Evolutionary conservation across 2,797 vertebrate genomes (phyloP).

Genomic region (Notoglanidium macrostoma): DNA sequence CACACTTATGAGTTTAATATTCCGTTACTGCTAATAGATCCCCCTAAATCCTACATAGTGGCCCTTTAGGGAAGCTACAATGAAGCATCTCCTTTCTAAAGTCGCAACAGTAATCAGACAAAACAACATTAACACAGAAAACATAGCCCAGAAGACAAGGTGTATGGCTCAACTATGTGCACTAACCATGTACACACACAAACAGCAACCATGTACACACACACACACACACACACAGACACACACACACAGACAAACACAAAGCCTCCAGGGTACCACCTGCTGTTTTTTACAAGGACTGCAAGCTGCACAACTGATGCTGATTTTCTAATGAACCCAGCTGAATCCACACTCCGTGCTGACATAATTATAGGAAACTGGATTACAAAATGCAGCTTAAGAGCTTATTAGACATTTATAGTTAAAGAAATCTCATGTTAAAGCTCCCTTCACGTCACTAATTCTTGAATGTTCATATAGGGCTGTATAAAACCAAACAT

Average conservation of each 20-base stretch:
- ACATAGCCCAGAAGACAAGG: slow-evolving; percentile 19
- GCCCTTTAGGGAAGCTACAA: background rate
- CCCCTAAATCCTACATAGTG: no score
- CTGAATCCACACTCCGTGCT: background rate
- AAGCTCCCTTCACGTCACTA: background rate
- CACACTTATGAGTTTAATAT: no score
- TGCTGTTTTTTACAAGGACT: slow-evolving; percentile 54
- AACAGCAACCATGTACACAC: background rate
- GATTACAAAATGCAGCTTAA: slow-evolving; percentile 6
- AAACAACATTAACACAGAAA: slow-evolving; percentile 25
- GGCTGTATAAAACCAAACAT: background rate
- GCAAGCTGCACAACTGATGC: slow-evolving; percentile 28
- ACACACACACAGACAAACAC: slow-evolving; percentile 4
- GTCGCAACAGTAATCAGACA: background rate
- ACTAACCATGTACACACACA: slow-evolving; percentile 6
- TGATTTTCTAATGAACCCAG: slow-evolving; percentile 26
- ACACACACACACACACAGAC: slow-evolving; percentile 1
- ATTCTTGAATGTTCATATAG: background rate
- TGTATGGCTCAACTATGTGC: background rate
- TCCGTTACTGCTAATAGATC: no score
- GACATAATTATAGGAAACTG: background rate
- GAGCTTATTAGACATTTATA: background rate
- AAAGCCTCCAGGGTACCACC: slow-evolving; percentile 51
- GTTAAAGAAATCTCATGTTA: background rate
- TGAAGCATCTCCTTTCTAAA: background rate